Evolutionary conservation across 1,140 invertebrate genomes (phyloP).

Genomic region (Drosophila kohkoa): DNA sequence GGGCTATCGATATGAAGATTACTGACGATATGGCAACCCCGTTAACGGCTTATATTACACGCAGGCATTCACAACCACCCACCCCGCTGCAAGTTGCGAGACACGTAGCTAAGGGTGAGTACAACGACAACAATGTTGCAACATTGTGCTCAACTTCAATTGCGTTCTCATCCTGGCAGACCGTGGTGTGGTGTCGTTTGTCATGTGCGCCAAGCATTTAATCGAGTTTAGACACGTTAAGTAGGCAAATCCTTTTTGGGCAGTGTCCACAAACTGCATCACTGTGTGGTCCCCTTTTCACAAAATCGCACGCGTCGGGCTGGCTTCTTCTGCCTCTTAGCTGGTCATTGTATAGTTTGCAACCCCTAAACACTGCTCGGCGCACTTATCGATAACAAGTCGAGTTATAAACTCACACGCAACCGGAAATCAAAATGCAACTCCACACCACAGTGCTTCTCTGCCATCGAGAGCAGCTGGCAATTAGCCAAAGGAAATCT

Average conservation of each 20-base stretch:
- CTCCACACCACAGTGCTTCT: no score
- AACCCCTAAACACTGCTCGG: conserved; percentile 25
- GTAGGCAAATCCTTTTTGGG: conserved; percentile 20
- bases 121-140: not conserved
- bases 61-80: conserved; percentile 9
- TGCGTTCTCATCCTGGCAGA: not conserved
- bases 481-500: conserved; percentile 24
- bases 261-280: conserved; percentile 1
- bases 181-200: conserved; percentile 1
- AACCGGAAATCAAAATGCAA: conserved; percentile 23
- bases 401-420: conserved; percentile 7
- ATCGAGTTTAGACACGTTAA: conserved; percentile 48
- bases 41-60: not conserved
- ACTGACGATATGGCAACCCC: not conserved
- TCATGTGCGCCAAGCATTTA: conserved; percentile 31
- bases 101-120: not conserved
- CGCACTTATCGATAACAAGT: conserved; percentile 47
- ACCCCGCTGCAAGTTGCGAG: not conserved
- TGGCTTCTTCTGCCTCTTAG: not conserved
- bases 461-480: not conserved
- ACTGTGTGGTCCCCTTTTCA: not conserved
- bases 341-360: not conserved
- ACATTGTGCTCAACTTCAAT: not conserved
- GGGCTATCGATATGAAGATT: not conserved
- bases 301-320: not conserved